phyloP scores from a whole-genome alignment of 2,888 invertebrate species.

The Pseudolycoriella hygida region DNA sequence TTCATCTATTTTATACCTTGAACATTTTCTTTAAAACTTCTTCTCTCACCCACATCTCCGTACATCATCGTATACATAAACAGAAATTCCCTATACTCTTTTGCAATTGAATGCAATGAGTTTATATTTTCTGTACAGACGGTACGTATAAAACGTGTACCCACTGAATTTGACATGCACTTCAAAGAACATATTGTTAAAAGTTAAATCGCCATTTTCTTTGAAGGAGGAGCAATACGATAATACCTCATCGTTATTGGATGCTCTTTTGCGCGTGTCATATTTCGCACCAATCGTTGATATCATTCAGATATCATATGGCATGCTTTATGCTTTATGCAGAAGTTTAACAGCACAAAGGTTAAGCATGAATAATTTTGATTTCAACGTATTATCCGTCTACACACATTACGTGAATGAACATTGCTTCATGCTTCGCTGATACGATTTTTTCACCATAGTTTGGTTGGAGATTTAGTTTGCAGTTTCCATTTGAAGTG shows the following conservation, averaged over 20 bases:
- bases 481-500: not conserved
- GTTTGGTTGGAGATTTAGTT: too few relatives aligned
- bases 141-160: too few relatives aligned
- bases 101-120: too few relatives aligned
- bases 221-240: not conserved
- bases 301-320: not conserved
- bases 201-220: slow-evolving; percentile 1
- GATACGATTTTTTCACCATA: too few relatives aligned
- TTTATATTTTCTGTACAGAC: too few relatives aligned
- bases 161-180: too few relatives aligned
- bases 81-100: too few relatives aligned
- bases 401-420: not conserved
- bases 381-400: not conserved
- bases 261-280: slow-evolving; percentile 5
- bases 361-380: not conserved
- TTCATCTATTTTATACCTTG: too few relatives aligned
- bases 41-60: too few relatives aligned
- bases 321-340: not conserved
- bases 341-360: not conserved
- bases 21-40: too few relatives aligned
- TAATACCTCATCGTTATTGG: not conserved
- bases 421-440: too few relatives aligned
- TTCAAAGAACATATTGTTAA: not conserved
- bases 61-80: too few relatives aligned
- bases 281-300: slow-evolving; percentile 5